Conservation (phyloP, 2,113 vertebrate genomes). For the Pampusana beccarii region DNA sequence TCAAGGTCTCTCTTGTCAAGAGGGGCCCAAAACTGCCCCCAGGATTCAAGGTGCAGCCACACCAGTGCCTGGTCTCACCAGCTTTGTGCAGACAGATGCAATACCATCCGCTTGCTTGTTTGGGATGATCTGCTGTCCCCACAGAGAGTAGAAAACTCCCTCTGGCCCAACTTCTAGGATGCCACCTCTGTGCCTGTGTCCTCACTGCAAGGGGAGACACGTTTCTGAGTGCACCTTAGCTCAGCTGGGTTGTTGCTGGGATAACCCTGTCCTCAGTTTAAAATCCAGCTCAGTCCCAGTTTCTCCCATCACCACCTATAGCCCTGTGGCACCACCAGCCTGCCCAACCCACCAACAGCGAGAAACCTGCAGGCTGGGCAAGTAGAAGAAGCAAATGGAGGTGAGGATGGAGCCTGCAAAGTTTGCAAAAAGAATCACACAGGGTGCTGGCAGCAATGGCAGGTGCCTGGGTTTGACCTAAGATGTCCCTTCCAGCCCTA, state of each 20-base stretch:
- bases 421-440: neutral
- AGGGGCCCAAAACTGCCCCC: too few relatives aligned
- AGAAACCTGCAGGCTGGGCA: neutral
- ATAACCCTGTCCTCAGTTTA: neutral
- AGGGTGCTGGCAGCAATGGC: too few relatives aligned
- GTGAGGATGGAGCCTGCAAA: neutral
- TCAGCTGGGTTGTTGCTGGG: neutral
- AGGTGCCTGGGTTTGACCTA: neutral
- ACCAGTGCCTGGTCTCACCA: neutral
- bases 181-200: neutral
- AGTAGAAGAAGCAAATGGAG: neutral
- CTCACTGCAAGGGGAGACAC: too few relatives aligned
- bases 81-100: too few relatives aligned
- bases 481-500: neutral
- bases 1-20: too few relatives aligned
- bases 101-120: accelerated
- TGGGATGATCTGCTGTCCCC: neutral
- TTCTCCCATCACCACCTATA: neutral
- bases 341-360: neutral
- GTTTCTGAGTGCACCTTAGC: neutral
- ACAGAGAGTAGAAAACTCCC: accelerated
- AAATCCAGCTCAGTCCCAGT: neutral
- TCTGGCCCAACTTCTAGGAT: neutral
- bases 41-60: too few relatives aligned
- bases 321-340: neutral